Evolutionary conservation across 2,888 invertebrate species (phyloP).

Genomic region (Idaea aversata): DNA sequence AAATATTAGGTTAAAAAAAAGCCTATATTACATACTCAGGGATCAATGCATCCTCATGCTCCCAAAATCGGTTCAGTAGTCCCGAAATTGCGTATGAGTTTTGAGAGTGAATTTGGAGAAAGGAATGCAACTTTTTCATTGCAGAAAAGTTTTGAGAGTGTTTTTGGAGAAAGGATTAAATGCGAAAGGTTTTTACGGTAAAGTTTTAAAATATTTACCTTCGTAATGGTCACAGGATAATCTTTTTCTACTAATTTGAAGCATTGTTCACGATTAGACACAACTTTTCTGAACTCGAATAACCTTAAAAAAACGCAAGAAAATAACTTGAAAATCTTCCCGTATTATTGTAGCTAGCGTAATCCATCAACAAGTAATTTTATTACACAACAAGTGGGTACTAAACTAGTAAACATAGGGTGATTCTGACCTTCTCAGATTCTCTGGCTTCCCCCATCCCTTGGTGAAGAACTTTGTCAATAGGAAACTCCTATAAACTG

Average conservation of each 20-base stretch:
- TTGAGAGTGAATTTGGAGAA: too few relatives aligned
- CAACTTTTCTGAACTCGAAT: slow-evolving; percentile 93
- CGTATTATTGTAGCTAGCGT: background rate
- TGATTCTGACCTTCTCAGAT: slow-evolving; percentile 86
- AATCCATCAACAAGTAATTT: slow-evolving; percentile 6
- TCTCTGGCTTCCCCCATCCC: slow-evolving; percentile 98
- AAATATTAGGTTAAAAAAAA: too few relatives aligned
- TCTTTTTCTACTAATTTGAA: slow-evolving; percentile 88
- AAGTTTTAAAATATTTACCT: slow-evolving; percentile 76
- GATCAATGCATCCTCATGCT: too few relatives aligned
- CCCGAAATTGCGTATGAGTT: too few relatives aligned
- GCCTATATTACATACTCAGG: too few relatives aligned
- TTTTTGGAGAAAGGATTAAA: too few relatives aligned
- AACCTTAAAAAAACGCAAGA: slow-evolving; percentile 79
- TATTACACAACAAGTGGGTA: slow-evolving; percentile 34
- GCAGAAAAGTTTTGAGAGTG: too few relatives aligned
- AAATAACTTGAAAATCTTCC: background rate
- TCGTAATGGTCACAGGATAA: slow-evolving; percentile 92
- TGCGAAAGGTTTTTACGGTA: too few relatives aligned
- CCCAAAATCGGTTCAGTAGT: too few relatives aligned
- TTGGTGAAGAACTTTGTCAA: slow-evolving; percentile 95
- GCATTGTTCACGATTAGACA: slow-evolving; percentile 91
- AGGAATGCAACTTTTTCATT: too few relatives aligned
- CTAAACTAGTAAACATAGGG: slow-evolving; percentile 15
- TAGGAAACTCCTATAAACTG: slow-evolving; percentile 91